Base-by-base conservation (phyloP, 2,888 invertebrate species). In the Cantharis flavilabris region DNA sequence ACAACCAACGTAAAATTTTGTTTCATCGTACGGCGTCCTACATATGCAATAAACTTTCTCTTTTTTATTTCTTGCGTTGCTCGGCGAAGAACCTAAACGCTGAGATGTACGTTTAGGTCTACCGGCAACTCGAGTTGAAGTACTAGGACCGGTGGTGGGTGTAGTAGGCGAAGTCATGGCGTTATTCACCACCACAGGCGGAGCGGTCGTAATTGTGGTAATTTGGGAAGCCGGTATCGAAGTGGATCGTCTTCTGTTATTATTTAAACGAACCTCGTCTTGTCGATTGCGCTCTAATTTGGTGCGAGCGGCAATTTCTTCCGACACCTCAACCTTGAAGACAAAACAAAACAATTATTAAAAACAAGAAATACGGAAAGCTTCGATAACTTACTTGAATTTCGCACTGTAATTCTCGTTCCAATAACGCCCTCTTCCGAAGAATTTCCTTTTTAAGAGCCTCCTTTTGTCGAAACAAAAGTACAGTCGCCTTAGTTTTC, bases 1-100 rank as follows among this genome's bases (percentile, higher is more conserved):
- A 89, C 99, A 99, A 77, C 97, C 98, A 81, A 99, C 97, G 89
- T 98, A 99, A 88, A 98, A 98, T 95, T 97, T 97, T 14, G 97
- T 95, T 85, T 97, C 96, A 88, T 99, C 98, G 86, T 98, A 98
- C 3, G 98, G 97, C 65, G 96, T 98, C 86, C 96, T 93, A 86
- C 98, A 98, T 73, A 97, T 90, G 87, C 98, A 98, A 84, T 97
- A 94, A 2, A 98, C 90, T 85, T 96, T 96, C 84, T 96, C 95
- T 84, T 94, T 95, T 82, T 87, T 87, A 84, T 80, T 85, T 84
- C 13, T 85, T 82, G 76, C 33, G 10, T 64, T 73, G 13, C 74
- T 72, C 11, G 82, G 80, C 3, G 81, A 80, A 2, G 78, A 76
- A 9, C 77, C 77, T 18, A 78, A 76, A 26, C 79, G 80, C 69